Evolutionary conservation across 2,113 vertebrate species (phyloP).

Genomic region (Bubo bubo): DNA sequence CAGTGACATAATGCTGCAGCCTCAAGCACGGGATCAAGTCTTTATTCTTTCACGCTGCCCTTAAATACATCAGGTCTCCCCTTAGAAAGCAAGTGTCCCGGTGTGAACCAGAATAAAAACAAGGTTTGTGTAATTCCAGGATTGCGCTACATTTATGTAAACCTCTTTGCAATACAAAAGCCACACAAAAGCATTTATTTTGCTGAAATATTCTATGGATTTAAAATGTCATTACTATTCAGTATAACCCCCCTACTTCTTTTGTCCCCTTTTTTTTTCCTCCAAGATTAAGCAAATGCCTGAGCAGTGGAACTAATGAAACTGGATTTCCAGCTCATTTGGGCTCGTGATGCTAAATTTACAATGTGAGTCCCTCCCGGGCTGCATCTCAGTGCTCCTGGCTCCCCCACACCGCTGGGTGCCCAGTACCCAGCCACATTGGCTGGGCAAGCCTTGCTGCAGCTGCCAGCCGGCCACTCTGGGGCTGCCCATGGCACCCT

Average conservation of each 20-base stretch:
- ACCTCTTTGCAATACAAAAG: neutral
- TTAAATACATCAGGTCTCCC: neutral
- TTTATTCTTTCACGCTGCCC: neutral
- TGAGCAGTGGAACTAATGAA: neutral
- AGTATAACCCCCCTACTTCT: neutral
- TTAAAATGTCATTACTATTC: neutral
- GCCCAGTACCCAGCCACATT: rapidly evolving
- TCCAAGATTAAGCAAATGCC: neutral
- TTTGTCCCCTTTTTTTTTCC: neutral
- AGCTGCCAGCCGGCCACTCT: neutral
- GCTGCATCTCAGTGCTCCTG: neutral
- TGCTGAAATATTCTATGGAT: neutral
- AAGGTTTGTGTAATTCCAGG: neutral
- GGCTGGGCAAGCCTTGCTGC: neutral
- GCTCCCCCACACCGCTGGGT: neutral
- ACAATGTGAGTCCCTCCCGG: rapidly evolving
- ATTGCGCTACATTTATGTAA: neutral
- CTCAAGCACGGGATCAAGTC: neutral
- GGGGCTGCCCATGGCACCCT: neutral
- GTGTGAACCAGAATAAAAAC: neutral
- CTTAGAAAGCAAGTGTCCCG: neutral
- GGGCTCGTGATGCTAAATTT: neutral
- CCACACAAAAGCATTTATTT: neutral
- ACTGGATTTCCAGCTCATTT: neutral
- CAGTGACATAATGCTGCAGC: neutral